Percentiles rank a stretch among this genome's conserved stretches.
Evolutionary conservation across 2,113 vertebrate species (phyloP).

Genomic region (Hydrochoerus hydrochaeris): DNA sequence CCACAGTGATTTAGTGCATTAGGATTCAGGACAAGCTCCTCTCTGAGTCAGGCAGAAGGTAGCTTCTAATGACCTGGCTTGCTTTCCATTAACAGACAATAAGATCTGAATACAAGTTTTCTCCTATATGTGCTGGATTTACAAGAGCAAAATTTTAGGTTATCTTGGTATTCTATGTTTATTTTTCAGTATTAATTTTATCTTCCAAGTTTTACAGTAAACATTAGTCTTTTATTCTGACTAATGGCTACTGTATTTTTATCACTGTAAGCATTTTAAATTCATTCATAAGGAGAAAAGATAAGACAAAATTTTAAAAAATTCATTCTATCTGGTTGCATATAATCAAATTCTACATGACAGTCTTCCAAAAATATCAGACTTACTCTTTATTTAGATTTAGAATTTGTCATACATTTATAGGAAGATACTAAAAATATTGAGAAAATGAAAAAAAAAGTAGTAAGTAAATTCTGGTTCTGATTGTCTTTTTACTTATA

Average conservation of each 20-base stretch:
- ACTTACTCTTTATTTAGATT: background rate
- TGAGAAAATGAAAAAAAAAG: background rate
- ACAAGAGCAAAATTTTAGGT: background rate
- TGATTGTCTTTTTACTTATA: conserved; percentile 20
- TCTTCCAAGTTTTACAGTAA: background rate
- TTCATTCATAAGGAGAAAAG: background rate
- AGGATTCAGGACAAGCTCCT: background rate
- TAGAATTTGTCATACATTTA: background rate
- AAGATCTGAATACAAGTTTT: background rate
- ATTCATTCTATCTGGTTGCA: background rate
- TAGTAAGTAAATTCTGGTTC: conserved; percentile 44
- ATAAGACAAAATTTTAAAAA: background rate
- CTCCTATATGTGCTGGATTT: background rate
- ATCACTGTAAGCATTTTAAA: background rate
- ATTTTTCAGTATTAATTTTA: background rate
- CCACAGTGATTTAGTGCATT: no score
- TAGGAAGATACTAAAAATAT: background rate
- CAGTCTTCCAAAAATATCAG: background rate
- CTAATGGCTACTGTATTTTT: background rate
- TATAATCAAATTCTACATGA: background rate
- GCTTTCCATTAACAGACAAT: background rate
- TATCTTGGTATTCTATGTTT: background rate
- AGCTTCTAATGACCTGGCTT: background rate
- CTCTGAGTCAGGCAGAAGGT: background rate
- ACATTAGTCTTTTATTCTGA: background rate